A percentile compares a stretch with the other conserved stretches of the same genome.
These are phyloP conservation scores for Ephydatia muelleri DNA, from an alignment of 37 sponge, comb jelly and placozoan species.

Conservation along the genomic window DNA sequence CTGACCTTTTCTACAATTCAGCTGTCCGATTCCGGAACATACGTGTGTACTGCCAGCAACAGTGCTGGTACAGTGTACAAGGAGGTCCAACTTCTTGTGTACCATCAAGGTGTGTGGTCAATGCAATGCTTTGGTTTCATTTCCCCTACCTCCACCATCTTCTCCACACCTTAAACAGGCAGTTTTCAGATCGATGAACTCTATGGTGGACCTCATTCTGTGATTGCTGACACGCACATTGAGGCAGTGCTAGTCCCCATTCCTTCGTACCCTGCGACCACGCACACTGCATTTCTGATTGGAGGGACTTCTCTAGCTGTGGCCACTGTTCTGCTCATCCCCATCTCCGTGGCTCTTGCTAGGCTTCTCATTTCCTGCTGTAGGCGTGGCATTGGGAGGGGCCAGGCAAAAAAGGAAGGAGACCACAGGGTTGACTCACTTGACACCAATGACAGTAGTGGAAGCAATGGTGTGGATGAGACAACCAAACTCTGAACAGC, in stretches of 20 bases:
- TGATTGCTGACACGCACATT: not conserved
- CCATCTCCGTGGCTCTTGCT: not conserved
- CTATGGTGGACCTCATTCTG: not conserved
- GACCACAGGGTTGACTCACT: not conserved
- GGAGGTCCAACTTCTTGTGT: constrained; percentile 15
- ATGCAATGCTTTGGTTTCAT: not conserved
- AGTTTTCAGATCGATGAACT: not conserved
- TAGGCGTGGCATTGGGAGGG: not conserved
- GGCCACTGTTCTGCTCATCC: not conserved
- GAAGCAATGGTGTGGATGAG: not conserved
- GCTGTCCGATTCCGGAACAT: constrained; percentile 29
- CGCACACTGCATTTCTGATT: not conserved
- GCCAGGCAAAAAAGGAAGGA: not conserved
- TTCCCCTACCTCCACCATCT: not conserved
- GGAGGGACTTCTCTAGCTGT: not conserved
- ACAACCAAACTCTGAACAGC: not conserved
- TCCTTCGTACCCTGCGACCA: not conserved
- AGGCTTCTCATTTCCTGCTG: not conserved
- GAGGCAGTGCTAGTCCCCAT: not conserved
- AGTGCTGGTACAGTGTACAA: not conserved
- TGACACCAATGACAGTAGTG: not conserved
- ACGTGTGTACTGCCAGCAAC: constrained; percentile 37
- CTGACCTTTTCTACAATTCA: constrained; percentile 1
- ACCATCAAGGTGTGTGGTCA: constrained; percentile 19
- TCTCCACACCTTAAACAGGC: not conserved